Base-by-base conservation (phyloP, 2,888 invertebrate species). In the Diabrotica balteata region DNA sequence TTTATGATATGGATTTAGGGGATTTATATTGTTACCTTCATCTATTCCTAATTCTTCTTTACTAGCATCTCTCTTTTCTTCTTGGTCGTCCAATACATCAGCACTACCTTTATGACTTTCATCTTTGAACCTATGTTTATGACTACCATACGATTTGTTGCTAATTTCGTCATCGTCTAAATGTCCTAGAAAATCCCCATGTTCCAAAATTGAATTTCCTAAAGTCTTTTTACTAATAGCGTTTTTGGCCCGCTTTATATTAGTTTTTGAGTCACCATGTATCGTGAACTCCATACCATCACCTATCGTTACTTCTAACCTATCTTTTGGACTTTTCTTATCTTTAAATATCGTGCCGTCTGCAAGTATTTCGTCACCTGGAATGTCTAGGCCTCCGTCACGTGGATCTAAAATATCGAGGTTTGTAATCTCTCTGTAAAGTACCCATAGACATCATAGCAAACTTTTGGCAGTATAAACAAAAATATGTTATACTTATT, bases 211-310 rank as follows among this genome's bases (percentile, higher is more conserved):
- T 75, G 94, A 93, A 84, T 94, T 94, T 74, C 89, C 90, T 77
- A 91, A 89, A 76, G 88, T 88, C 84, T 90, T 90, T 84, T 93
- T 89, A 82, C 91, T 88, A 59, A 75, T 76, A 60, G 75, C 71
- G 80, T 91, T 88, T 87, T 93, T 93, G 79, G 91, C 91, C 85
- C 92, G 90, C 85, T 93, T 93, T 82, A 92, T 87, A 86, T 93
- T 94, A 84, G 90, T 91, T 84, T 90, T 90, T 76, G 91, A 86
- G 86, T 95, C 94, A 90, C 94, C 95, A 84, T 94, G 95, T 86
- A 95, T 95, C 61, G 94, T 95, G 81, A 95, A 94, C 85, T 95
- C 95, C 93, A 95, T 95, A 75, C 95, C 95, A 83, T 95, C 95
- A 58, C 95, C 95, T 80, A 95, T 94, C 71, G 95, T 94, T 73